Evolutionary conservation across 2,113 vertebrate species (phyloP).

Genomic region (Abramis brama): DNA sequence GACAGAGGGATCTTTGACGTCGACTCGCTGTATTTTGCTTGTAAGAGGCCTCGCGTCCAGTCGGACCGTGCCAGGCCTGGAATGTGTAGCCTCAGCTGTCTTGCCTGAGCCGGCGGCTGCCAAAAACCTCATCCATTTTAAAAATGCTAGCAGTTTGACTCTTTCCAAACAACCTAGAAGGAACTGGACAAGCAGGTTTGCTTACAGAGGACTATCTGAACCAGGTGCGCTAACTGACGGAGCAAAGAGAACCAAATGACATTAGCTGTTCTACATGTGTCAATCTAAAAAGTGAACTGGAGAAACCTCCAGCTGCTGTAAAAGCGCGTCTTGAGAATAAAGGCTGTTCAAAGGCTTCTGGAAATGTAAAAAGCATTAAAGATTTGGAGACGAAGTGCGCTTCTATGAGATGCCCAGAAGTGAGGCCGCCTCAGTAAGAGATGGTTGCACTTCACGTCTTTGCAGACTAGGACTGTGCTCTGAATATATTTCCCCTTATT

Average conservation of each 20-base stretch:
- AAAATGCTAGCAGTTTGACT: slow-evolving; percentile 33
- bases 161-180: slow-evolving; percentile 28
- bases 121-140: slow-evolving; percentile 51
- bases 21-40: slow-evolving; percentile 49
- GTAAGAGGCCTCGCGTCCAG: slow-evolving; percentile 49
- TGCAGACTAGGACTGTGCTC: too few relatives aligned
- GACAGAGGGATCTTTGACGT: slow-evolving; percentile 49
- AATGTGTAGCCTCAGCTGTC: slow-evolving; percentile 61
- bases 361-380: not conserved
- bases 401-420: not conserved
- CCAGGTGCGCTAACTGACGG: not conserved
- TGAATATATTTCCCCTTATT: not conserved
- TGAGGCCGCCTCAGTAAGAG: not conserved
- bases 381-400: not conserved
- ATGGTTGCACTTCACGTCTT: too few relatives aligned
- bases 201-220: not conserved
- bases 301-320: slow-evolving; percentile 13
- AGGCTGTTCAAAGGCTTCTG: slow-evolving; percentile 19
- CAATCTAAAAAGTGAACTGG: slow-evolving; percentile 2
- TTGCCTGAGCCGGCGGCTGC: slow-evolving; percentile 26
- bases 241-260: slow-evolving; percentile 2
- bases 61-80: slow-evolving; percentile 38
- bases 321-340: not conserved
- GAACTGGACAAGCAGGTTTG: not conserved
- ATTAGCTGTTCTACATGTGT: slow-evolving; percentile 34